phyloP scores from a whole-genome alignment of 2,888 invertebrate species.

The Cryptus viduatorius region DNA sequence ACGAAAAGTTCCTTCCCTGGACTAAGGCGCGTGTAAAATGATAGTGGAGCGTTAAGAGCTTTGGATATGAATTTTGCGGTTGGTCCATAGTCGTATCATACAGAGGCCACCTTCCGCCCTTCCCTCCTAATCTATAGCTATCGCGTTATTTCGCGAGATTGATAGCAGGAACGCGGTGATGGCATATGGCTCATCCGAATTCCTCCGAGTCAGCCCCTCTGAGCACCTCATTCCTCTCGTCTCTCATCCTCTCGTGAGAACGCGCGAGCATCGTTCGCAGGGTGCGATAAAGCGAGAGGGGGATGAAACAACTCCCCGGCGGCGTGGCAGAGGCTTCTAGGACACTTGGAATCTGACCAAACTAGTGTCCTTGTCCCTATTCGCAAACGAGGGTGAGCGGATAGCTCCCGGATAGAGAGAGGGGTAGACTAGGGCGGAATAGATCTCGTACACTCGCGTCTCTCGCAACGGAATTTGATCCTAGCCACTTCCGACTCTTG shows the following conservation, averaged over 20 bases:
- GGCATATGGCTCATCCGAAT: conserved; percentile 63
- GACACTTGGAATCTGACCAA: conserved; percentile 69
- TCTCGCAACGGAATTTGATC: conserved; percentile 54
- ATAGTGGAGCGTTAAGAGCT: neutral
- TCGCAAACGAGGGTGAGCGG: conserved; percentile 47
- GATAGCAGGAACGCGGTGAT: conserved; percentile 45
- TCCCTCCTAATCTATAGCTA: conserved; percentile 1
- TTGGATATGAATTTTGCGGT: conserved; percentile 4
- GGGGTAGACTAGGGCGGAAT: neutral
- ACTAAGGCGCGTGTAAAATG: conserved; percentile 18
- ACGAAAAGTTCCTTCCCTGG: conserved; percentile 3
- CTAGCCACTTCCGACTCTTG: conserved; percentile 57
- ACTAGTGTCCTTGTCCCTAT: conserved; percentile 70
- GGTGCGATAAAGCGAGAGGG: conserved; percentile 36
- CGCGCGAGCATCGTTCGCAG: neutral
- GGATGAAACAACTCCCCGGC: conserved; percentile 43
- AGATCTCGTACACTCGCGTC: neutral
- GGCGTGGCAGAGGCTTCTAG: conserved; percentile 61
- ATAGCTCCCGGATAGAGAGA: conserved; percentile 13
- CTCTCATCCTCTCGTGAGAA: neutral
- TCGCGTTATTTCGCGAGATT: conserved; percentile 51
- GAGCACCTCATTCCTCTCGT: conserved; percentile 3
- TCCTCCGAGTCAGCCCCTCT: conserved; percentile 57
- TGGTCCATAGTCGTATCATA: conserved; percentile 16
- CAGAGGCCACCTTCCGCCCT: neutral